Conservation (phyloP, 2,888 invertebrate species). For the Ditula angustiorana region DNA sequence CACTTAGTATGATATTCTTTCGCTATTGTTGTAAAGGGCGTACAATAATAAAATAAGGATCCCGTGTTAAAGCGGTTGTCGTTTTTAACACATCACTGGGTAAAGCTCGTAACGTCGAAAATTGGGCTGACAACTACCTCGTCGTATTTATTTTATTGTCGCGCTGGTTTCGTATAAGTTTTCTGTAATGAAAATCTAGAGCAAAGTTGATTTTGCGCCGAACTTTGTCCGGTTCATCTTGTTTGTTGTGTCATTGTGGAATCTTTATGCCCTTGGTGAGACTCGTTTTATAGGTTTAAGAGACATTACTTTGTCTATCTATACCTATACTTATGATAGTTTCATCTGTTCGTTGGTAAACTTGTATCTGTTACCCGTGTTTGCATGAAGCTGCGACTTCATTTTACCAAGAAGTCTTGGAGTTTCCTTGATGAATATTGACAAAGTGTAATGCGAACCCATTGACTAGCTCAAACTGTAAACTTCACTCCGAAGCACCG, state of each 20-base stretch:
- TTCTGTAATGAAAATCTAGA: slow-evolving; percentile 29
- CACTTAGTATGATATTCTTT: slow-evolving; percentile 34
- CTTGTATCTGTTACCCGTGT: no score
- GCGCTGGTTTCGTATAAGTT: slow-evolving; percentile 33
- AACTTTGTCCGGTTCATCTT: slow-evolving; percentile 27
- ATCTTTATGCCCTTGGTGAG: slow-evolving; percentile 13
- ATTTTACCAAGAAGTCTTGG: no score
- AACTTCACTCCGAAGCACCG: neutral
- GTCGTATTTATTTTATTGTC: slow-evolving; percentile 37
- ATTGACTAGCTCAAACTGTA: neutral
- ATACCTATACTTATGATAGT: neutral
- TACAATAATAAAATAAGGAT: slow-evolving; percentile 25
- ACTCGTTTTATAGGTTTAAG: slow-evolving; percentile 11
- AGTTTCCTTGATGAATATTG: no score
- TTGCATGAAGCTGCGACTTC: no score
- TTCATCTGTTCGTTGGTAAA: neutral
- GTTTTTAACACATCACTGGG: slow-evolving; percentile 29
- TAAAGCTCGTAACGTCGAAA: slow-evolving; percentile 22
- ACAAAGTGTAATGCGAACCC: neutral
- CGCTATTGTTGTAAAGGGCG: slow-evolving; percentile 22
- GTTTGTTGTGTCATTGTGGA: slow-evolving; percentile 15
- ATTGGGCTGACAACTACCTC: slow-evolving; percentile 26
- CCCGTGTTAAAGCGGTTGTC: slow-evolving; percentile 28
- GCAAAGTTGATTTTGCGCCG: slow-evolving; percentile 20
- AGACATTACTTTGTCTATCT: neutral